A percentile compares a stretch with the other conserved stretches of the same genome.
Conservation (phyloP, 2,113 vertebrate species). For the Crotalus horridus region DNA sequence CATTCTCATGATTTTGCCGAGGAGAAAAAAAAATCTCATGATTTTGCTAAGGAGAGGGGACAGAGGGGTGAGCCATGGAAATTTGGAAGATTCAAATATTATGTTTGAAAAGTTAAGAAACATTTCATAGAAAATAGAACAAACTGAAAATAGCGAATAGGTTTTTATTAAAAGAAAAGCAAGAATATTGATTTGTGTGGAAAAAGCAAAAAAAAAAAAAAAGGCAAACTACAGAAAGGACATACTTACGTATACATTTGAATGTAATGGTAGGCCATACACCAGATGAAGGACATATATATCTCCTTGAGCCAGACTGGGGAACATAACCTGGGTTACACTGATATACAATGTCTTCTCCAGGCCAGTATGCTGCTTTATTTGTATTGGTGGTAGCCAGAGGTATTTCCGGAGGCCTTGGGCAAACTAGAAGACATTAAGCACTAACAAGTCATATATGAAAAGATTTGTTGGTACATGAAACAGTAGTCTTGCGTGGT, state of each 20-base stretch:
- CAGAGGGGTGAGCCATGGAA: neutral
- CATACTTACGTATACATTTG: slow-evolving; percentile 78
- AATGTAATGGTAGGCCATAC: slow-evolving; percentile 74
- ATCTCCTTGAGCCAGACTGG: slow-evolving; percentile 60
- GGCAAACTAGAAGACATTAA: slow-evolving; percentile 73
- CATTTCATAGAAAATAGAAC: neutral
- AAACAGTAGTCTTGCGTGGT: neutral
- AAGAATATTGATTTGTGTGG: neutral
- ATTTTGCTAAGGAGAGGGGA: neutral
- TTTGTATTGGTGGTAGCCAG: slow-evolving; percentile 58
- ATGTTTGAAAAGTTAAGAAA: neutral
- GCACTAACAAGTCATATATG: neutral
- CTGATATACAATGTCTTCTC: slow-evolving; percentile 64
- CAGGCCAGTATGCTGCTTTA: slow-evolving; percentile 69
- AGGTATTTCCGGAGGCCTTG: slow-evolving; percentile 61
- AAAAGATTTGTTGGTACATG: neutral
- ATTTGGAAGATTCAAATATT: neutral
- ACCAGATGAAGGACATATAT: slow-evolving; percentile 69
- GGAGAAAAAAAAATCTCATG: neutral
- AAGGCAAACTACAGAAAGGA: rapidly evolving
- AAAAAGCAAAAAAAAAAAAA: neutral
- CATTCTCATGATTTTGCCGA: neutral
- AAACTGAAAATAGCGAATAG: neutral
- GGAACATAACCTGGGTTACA: slow-evolving; percentile 74
- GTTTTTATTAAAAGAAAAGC: neutral